Conservation (phyloP, 1,140 invertebrate genomes). For the Drosophila rhopaloa region DNA sequence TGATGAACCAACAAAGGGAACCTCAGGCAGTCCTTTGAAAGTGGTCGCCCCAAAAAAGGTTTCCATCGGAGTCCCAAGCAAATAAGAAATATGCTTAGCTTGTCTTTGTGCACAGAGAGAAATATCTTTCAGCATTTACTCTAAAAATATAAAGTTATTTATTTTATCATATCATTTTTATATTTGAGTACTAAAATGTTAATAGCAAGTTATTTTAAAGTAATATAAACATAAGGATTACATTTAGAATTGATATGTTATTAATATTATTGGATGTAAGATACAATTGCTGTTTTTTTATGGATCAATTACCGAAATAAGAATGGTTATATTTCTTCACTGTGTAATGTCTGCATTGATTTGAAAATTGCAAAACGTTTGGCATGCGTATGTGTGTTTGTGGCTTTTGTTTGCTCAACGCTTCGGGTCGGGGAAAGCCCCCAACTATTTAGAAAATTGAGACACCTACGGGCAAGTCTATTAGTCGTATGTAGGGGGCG, state of each 20-base stretch:
- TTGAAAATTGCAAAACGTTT: slow-evolving; percentile 60
- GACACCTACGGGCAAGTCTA: slow-evolving; percentile 77
- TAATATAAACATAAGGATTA: no score
- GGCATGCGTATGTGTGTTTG: slow-evolving; percentile 26
- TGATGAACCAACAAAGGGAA: slow-evolving; percentile 66
- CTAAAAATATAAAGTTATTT: no score
- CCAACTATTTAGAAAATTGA: slow-evolving; percentile 80
- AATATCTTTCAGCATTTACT: background rate
- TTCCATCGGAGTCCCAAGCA: slow-evolving; percentile 49
- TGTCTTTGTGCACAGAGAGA: background rate
- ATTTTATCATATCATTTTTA: no score
- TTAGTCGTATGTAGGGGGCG: slow-evolving; percentile 48
- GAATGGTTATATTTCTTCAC: background rate
- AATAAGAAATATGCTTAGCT: slow-evolving; percentile 37
- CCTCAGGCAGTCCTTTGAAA: slow-evolving; percentile 54
- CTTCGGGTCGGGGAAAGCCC: slow-evolving; percentile 15
- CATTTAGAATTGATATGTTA: no score
- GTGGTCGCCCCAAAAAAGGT: slow-evolving; percentile 57
- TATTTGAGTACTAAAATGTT: no score
- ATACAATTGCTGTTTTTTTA: no score
- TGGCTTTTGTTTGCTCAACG: slow-evolving; percentile 39
- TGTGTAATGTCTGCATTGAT: slow-evolving; percentile 57
- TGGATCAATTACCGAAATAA: no score
- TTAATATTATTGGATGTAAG: no score
- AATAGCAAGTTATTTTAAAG: no score